Evolutionary conservation across 2,888 invertebrate species (phyloP).

Genomic region (Eremobia ochroleuca): DNA sequence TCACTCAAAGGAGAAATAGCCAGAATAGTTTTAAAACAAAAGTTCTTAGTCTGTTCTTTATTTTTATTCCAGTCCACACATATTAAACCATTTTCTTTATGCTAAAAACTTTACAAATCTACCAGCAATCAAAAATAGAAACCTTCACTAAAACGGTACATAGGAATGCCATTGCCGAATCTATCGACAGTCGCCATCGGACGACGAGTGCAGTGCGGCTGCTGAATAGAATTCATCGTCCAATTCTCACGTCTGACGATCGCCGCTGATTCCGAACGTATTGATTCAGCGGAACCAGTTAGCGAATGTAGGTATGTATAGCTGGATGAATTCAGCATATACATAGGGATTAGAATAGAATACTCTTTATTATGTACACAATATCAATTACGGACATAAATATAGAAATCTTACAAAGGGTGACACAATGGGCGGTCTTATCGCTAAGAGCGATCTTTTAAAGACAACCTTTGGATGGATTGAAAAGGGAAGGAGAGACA

Average conservation of each 20-base stretch:
- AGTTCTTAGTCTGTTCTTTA: neutral
- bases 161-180: constrained; percentile 9
- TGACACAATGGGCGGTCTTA: no score
- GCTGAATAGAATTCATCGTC: constrained; percentile 23
- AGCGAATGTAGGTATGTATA: neutral
- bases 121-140: neutral
- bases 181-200: neutral
- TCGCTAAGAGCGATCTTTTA: no score
- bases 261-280: constrained; percentile 3
- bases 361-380: no score
- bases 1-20: neutral
- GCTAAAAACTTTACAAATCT: neutral
- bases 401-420: no score
- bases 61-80: neutral
- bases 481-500: no score
- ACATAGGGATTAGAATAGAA: no score
- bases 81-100: neutral
- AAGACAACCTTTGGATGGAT: no score
- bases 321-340: neutral
- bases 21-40: neutral
- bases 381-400: no score
- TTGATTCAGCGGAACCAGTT: constrained; percentile 28
- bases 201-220: neutral
- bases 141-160: neutral
- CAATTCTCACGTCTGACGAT: constrained; percentile 24